Evolutionary conservation across 35 echinoderm and acorn worm species (phyloP).

Genomic region (Ophioderma brevispina): DNA sequence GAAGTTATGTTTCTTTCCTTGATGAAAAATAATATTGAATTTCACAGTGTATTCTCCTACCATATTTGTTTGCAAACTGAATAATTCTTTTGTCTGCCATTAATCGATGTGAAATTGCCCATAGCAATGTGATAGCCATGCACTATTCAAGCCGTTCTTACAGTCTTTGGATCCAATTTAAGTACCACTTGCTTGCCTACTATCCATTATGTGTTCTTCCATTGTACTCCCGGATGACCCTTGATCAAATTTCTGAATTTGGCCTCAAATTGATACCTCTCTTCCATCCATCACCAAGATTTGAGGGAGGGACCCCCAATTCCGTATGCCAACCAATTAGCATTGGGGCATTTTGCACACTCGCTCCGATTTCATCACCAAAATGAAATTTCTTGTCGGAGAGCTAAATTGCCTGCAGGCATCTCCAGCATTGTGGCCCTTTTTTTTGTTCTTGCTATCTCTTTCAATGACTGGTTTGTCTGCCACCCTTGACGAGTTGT

Average conservation of each 20-base stretch:
- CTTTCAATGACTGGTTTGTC: neutral
- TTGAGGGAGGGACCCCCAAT: neutral
- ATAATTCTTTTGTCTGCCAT: neutral
- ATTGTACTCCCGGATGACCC: too few relatives aligned
- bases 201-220: too few relatives aligned
- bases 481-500: neutral
- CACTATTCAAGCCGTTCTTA: neutral
- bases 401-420: neutral
- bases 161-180: too few relatives aligned
- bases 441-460: neutral
- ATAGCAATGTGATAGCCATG: neutral
- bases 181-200: neutral
- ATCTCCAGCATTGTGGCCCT: neutral
- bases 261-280: neutral
- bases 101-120: neutral
- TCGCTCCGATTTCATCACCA: neutral
- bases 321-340: neutral
- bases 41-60: neutral
- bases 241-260: too few relatives aligned
- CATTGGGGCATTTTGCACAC: neutral
- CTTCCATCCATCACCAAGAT: neutral
- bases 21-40: neutral
- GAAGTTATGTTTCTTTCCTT: neutral
- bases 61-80: constrained; percentile 9
- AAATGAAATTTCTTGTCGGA: neutral